Evolutionary conservation across 2,888 invertebrate species (phyloP), one percentile per base, ranked within the genome.

Genomic region (Macrosiphum euphorbiae): DNA sequence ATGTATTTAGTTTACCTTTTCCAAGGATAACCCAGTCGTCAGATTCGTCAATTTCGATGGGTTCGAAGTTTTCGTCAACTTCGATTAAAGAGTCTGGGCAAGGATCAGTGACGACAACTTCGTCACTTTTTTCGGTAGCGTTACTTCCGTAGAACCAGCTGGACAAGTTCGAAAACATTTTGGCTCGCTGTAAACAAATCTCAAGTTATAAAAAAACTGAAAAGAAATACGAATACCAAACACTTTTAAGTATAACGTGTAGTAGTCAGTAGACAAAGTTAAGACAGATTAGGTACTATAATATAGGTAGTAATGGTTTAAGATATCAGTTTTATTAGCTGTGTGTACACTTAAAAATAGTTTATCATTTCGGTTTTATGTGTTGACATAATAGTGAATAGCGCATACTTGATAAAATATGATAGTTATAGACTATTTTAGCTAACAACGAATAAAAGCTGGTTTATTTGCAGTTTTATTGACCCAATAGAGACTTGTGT

Each of bases 131-230:
- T 67, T 94, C 94, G 16, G 90, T 41, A 13, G 67, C 24, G 35
- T 86, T 90, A 58, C 94, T 93, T 67, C 94, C 94, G 84, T 90
- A 94, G 90, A 94, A 94, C 93, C 93, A 94, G 58, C 88, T 94
- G 89, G 94, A 93, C 41, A 94, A 90, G 90, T 94, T 94, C 7
- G 94, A 93, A 90, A 94, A 94, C 94, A 94, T 94, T 67, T 94
- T 90, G 89, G 58, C 93, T 93, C 20, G 26, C 94, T 90, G 87
- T 67, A 90, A 94, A 67, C 50, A 94, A 89, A 67, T 86, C 28
- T 28, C n/a, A 55, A 55, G 44, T 91, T 85, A 58, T 50, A 86
- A 58, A 47, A 47, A 47, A 10, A 47, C 47, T 47, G 28, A 91
- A n/a, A 58, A 28, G 20, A 61, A 87, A 55, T 55, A 20, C 20